Evolutionary conservation across 2,113 vertebrate genomes (phyloP), one percentile per base, ranked within the genome.

Genomic region (Malurus cyaneus): DNA sequence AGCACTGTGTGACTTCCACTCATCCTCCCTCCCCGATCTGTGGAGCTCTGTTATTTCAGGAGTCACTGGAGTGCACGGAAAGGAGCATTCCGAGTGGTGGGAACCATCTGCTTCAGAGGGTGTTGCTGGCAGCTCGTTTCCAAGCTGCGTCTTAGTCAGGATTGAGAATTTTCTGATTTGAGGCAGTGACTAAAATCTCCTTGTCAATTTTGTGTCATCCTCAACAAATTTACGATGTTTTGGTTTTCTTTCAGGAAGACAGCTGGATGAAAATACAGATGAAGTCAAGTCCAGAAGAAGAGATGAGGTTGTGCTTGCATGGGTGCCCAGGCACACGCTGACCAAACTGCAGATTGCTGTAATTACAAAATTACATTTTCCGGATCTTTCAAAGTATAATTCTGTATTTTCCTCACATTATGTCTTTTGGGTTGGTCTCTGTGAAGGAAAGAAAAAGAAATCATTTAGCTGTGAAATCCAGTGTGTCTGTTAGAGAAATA

Each of bases 91-190:
- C 94, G 96, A 97, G 92, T 92, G 92, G 92, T 94, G 94, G 89
- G 83, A 97, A 96, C 97, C 96, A 97, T 97, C 97, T 98, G 93
- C 92, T 97, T 96, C 80, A 83, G 94, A 94, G 71, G 66, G 96
- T 94, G 85, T 97, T 97, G 82, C 62, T 96, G 93, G 95, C 92
- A 97, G 91, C 76, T 95, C 34, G 8, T 95, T 96, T 96, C 93
- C 95, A 96, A 95, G 90, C 93, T 96, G 96, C 77, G 73, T 85
- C 92, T 96, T 92, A 96, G 89, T 96, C 80, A 96, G 94, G 93
- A 96, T 39, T 88, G 80, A 95, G 92, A 81, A 61, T 93, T 94
- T 89, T 91, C 91, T 98, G 88, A 95, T 94, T 97, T 94, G 70
- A 77, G 92, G 86, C 81, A 95, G 47, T 92, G 89, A 79, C 86